These are phyloP conservation scores for Cliona cf. orientalis DNA, from an alignment of 37 sponge, comb jelly and placozoan species.

Conservation along the genomic window DNA sequence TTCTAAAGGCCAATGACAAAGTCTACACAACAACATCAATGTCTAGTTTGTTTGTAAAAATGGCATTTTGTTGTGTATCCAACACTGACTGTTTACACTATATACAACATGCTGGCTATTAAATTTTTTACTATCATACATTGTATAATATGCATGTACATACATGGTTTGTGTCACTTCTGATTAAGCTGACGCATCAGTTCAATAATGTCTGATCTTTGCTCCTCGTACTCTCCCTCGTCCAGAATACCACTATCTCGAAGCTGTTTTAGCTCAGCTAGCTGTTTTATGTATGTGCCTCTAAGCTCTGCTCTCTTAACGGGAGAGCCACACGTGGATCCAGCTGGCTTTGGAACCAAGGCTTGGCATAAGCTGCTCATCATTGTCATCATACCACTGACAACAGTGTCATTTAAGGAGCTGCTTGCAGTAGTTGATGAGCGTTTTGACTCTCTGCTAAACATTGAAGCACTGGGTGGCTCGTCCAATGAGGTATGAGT, in stretches of 20 bases:
- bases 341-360: neutral
- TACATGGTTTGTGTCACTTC: neutral
- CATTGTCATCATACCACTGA: neutral
- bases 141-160: neutral
- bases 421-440: neutral
- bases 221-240: neutral
- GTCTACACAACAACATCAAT: neutral
- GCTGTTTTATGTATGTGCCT: neutral
- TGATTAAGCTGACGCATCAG: slow-evolving; percentile 8
- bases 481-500: no score
- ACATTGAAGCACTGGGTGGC: neutral
- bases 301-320: neutral
- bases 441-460: neutral
- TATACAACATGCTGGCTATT: slow-evolving; percentile 13
- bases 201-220: neutral
- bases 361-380: neutral
- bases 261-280: neutral
- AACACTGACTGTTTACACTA: neutral
- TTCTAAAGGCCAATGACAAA: slow-evolving; percentile 1
- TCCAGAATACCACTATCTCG: neutral
- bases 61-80: slow-evolving; percentile 3
- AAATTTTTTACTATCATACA: no score
- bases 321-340: no score
- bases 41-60: neutral
- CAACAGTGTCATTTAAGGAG: no score